Evolutionary conservation across 2,113 vertebrate genomes (phyloP).

Genomic region (Burhinus bistriatus): DNA sequence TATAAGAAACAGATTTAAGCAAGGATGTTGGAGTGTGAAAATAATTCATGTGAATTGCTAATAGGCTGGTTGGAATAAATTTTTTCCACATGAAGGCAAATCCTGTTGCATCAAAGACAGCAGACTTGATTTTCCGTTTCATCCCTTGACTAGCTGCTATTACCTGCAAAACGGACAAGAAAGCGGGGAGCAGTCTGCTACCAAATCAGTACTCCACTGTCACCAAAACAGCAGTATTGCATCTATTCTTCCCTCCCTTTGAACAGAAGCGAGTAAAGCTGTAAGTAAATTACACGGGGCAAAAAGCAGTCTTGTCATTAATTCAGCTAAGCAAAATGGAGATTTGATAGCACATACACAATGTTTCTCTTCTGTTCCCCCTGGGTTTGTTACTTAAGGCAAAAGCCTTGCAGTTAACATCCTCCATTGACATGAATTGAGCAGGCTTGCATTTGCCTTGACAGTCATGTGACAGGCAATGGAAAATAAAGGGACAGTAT

Average conservation of each 20-base stretch:
- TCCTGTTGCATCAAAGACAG: not conserved
- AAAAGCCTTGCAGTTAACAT: not conserved
- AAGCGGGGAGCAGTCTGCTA: not conserved
- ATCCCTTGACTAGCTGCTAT: not conserved
- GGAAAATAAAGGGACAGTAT: not conserved
- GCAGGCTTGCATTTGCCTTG: not conserved
- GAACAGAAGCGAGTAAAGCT: not conserved
- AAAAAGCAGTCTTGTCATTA: not conserved
- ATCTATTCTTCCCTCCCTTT: not conserved
- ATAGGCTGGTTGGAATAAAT: slow-evolving; percentile 21
- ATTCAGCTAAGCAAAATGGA: not conserved
- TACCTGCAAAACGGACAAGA: not conserved
- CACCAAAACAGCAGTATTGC: not conserved
- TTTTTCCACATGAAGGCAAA: not conserved
- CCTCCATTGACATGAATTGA: not conserved
- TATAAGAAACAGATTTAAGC: slow-evolving; percentile 25
- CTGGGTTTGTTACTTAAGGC: not conserved
- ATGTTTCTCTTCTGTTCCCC: not conserved
- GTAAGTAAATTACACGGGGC: not conserved
- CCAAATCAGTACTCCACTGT: not conserved
- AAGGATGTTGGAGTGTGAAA: slow-evolving; percentile 39
- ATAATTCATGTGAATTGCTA: slow-evolving; percentile 7
- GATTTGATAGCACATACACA: not conserved
- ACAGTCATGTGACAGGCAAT: not conserved
- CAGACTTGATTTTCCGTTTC: not conserved